Base-by-base conservation (phyloP, 1,140 invertebrate genomes). In the Drosophila simulans region DNA sequence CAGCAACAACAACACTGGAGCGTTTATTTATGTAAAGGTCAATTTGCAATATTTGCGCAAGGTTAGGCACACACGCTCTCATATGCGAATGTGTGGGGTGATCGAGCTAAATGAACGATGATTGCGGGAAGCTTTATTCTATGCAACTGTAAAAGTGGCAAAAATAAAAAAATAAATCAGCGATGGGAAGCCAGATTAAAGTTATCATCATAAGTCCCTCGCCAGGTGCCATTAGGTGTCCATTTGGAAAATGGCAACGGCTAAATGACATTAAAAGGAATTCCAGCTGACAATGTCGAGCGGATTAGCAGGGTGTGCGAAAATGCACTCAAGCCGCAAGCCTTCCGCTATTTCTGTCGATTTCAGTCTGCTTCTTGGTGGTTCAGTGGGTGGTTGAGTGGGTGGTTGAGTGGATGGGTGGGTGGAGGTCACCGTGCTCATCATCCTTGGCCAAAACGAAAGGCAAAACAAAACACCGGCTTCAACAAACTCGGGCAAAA, bases 1-100 rank as follows among this genome's bases (percentile, higher is more conserved):
- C 27, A 31, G 5, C 27, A 31, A 31, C 31, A 31, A 8, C 8
- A 31, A 31, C 27, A 27, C 5, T 0, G 12, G 13, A 56, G 69
- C 79, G 79, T 63, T 88, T 83, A 79, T 86, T 82, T 82, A 86
- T 86, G 79, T 83, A 88, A 88, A 86, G 83, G 83, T 86, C 83
- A 86, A 79, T 88, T 88, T 66, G 75, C 71, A 88, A 86, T 86
- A 83, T 88, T 88, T 88, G 79, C 58, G 84, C 83, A 86, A 86
- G 83, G 83, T 86, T 76, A 88, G 83, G 74, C 75, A 62, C 70
- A 62, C 70, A 81, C 46, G 27, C 17, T 17, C 12, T 34, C 17
- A 15, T 40, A 43, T 22, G 45, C 10, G 7, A 43, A 5, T 31
- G 25, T 55, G 15, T 31, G 37, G 15, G 34, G 42, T 42, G 31